A percentile compares a stretch with the other conserved stretches of the same genome.
Conservation (phyloP, 2,113 vertebrate species). For the Saguinus midas region DNA sequence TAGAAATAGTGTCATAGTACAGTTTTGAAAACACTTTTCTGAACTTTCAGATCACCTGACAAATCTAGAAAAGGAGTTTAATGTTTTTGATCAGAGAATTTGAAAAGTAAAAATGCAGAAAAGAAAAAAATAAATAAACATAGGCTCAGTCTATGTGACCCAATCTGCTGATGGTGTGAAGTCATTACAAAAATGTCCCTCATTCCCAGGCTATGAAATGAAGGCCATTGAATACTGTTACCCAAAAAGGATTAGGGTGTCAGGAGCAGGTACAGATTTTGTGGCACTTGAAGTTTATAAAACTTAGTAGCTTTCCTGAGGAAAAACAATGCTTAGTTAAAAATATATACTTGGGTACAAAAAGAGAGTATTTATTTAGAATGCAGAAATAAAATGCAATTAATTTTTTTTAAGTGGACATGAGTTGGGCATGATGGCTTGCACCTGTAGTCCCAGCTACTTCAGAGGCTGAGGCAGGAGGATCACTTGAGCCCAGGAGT, state of each 20-base stretch:
- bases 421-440: no score
- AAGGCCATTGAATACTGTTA: neutral
- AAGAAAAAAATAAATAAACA: neutral
- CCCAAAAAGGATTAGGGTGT: neutral
- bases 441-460: no score
- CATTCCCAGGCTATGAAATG: neutral
- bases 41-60: no score
- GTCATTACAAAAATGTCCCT: neutral
- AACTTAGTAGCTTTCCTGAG: neutral
- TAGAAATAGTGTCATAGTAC: no score
- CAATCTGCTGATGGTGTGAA: neutral
- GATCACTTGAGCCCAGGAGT: no score
- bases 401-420: neutral
- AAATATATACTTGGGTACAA: neutral
- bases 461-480: no score
- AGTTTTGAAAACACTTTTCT: no score
- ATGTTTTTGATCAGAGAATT: no score
- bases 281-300: neutral
- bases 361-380: slow-evolving; percentile 7
- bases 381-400: neutral
- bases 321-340: neutral
- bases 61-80: no score
- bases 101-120: no score
- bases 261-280: neutral
- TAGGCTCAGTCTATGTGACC: neutral